Evolutionary conservation across 2,113 vertebrate species (phyloP).

Genomic region (Myotis brandtii): DNA sequence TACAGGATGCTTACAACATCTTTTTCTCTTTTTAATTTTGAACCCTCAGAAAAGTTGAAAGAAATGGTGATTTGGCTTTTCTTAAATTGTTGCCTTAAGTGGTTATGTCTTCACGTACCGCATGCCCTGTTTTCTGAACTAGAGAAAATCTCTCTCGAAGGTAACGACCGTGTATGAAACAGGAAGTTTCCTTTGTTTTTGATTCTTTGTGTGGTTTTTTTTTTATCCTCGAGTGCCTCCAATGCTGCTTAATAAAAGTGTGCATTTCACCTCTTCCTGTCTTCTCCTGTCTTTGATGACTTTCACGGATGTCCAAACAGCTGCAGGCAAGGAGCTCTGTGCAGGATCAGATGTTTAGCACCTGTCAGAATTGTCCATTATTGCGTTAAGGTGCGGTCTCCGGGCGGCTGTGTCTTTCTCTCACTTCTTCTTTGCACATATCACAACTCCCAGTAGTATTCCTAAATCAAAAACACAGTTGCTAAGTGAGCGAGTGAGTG

Average conservation of each 20-base stretch:
- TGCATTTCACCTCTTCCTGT: neutral
- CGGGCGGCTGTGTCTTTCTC: neutral
- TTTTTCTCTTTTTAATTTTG: neutral
- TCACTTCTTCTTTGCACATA: neutral
- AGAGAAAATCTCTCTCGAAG: neutral
- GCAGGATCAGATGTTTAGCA: neutral
- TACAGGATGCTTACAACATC: neutral
- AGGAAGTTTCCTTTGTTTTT: neutral
- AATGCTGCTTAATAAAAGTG: neutral
- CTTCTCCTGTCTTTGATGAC: neutral
- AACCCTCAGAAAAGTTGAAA: constrained; percentile 25
- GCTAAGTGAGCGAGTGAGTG: neutral
- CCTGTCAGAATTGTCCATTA: neutral
- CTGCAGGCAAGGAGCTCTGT: neutral
- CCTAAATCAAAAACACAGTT: neutral
- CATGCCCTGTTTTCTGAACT: neutral
- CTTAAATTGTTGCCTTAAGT: neutral
- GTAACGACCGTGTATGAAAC: neutral
- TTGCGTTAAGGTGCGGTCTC: neutral
- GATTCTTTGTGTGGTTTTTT: neutral
- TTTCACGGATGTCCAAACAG: neutral
- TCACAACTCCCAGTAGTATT: neutral
- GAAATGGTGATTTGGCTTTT: neutral
- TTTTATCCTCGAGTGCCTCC: neutral
- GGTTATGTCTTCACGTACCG: neutral